Evolutionary conservation across 2,888 invertebrate species (phyloP).

Genomic region (Dendrolimus pini): DNA sequence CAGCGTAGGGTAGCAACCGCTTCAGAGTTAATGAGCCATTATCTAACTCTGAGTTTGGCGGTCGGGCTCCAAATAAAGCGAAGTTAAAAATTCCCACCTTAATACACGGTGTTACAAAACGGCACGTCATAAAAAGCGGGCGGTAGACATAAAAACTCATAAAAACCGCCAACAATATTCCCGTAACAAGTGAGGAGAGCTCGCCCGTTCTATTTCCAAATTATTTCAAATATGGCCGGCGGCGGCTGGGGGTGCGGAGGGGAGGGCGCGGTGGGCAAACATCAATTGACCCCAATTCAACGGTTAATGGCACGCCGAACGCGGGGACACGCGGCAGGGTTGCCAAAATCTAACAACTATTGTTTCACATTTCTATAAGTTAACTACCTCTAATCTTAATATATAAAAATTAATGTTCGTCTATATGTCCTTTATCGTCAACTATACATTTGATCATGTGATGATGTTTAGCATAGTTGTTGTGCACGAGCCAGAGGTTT

Average conservation of each 20-base stretch:
- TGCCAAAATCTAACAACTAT: background rate
- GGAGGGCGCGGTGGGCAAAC: background rate
- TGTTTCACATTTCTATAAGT: no score
- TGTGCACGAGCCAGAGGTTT: no score
- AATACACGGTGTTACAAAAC: background rate
- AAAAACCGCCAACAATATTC: background rate
- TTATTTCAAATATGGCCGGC: conserved; percentile 53
- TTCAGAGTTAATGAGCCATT: no score
- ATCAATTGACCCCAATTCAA: background rate
- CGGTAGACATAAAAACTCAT: background rate
- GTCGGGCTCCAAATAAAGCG: background rate
- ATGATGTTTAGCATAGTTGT: no score
- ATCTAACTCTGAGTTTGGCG: no score
- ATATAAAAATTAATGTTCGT: no score
- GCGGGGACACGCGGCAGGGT: background rate
- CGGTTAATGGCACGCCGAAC: background rate
- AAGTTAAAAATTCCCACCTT: background rate
- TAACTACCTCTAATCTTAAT: no score
- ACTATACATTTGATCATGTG: no score
- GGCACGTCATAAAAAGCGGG: background rate
- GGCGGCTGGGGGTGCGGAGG: background rate
- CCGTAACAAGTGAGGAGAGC: background rate
- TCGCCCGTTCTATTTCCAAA: conserved; percentile 48
- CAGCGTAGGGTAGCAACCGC: no score
- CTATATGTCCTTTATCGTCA: no score